These are phyloP conservation scores for Pipistrellus nathusii DNA, from an alignment of 2,797 vertebrate genomes.

Conservation along the genomic window DNA sequence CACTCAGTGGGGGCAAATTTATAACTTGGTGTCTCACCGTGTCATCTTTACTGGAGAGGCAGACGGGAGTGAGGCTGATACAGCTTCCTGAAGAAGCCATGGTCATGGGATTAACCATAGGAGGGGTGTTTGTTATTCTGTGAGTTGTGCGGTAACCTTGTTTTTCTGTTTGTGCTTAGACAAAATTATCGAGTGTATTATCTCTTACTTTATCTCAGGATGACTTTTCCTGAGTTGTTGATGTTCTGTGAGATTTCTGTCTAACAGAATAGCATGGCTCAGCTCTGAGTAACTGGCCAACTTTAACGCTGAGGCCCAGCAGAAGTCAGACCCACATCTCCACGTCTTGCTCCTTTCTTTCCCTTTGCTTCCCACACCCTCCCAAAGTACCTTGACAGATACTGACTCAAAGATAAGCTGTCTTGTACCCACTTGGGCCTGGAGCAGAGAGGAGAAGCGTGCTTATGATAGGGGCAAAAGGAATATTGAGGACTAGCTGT, in stretches of 20 bases:
- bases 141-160: neutral
- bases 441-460: neutral
- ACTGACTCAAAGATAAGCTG: slow-evolving; percentile 9
- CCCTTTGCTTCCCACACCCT: rapidly evolving
- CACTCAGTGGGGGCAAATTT: neutral
- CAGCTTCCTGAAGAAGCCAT: neutral
- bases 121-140: neutral
- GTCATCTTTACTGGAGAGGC: neutral
- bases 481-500: too few species aligned
- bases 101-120: neutral
- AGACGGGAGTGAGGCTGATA: neutral
- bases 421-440: neutral
- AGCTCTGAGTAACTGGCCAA: neutral
- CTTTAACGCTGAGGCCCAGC: neutral
- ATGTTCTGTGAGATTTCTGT: neutral
- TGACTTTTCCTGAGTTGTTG: neutral
- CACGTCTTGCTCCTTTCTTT: neutral
- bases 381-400: neutral
- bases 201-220: neutral
- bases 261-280: neutral
- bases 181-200: neutral
- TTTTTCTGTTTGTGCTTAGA: neutral
- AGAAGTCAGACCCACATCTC: neutral
- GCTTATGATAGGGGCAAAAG: too few species aligned
- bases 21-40: neutral